These are phyloP conservation scores for Parnassius mnemosyne DNA, from an alignment of 2,888 invertebrate genomes.

Conservation along the genomic window DNA sequence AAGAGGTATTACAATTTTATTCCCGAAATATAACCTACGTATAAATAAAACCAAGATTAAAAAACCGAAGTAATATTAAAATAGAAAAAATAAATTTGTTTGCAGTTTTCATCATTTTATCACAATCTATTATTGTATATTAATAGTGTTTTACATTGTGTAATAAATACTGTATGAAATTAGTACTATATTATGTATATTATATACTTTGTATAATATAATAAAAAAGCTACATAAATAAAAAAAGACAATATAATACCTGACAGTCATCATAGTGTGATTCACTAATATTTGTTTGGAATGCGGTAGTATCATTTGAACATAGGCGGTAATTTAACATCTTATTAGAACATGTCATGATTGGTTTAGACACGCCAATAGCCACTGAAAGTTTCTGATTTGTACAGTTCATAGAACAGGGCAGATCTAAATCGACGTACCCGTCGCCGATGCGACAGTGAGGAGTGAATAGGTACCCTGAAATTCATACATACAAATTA, in stretches of 20 bases:
- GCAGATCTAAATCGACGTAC: constrained; percentile 50
- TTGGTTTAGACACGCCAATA: constrained; percentile 41
- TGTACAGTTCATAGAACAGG: constrained; percentile 53
- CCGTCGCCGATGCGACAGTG: constrained; percentile 20
- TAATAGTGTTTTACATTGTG: too few relatives aligned
- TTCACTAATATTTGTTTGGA: constrained; percentile 9
- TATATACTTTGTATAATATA: too few relatives aligned
- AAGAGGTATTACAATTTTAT: constrained; percentile 17
- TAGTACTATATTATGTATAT: too few relatives aligned
- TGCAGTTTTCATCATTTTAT: too few relatives aligned
- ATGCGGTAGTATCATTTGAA: constrained; percentile 31
- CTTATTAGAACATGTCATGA: constrained; percentile 59
- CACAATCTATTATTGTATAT: too few relatives aligned
- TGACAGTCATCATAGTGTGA: constrained; percentile 24
- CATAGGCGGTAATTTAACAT: constrained; percentile 52
- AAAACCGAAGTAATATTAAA: too few relatives aligned
- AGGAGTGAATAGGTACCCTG: constrained; percentile 28
- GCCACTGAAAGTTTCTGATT: constrained; percentile 39
- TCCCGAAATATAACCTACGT: too few relatives aligned
- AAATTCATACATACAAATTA: not conserved
- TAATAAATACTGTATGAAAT: too few relatives aligned
- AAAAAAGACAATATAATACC: constrained; percentile 26
- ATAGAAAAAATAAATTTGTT: too few relatives aligned
- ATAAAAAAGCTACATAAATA: too few relatives aligned
- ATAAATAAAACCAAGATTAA: too few relatives aligned